phyloP scores from a whole-genome alignment of 2,888 invertebrate genomes.

The Spodoptera exigua region DNA sequence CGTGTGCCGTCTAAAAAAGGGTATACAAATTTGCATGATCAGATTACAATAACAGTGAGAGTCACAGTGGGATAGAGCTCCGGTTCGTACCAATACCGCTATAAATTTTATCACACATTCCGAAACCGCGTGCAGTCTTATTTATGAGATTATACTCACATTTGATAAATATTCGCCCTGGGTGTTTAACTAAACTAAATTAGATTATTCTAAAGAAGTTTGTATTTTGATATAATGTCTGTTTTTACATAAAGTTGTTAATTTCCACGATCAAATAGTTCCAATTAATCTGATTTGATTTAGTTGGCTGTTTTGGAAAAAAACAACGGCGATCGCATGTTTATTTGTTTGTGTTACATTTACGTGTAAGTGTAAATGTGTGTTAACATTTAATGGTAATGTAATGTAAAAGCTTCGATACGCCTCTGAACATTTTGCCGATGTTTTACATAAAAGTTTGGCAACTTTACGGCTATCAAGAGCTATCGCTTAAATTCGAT shows the following conservation, averaged over 20 bases:
- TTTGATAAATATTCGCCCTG: slow-evolving; percentile 72
- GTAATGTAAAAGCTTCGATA: slow-evolving; percentile 22
- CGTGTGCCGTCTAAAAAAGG: slow-evolving; percentile 45
- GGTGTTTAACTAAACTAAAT: slow-evolving; percentile 68
- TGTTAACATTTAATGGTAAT: slow-evolving; percentile 26
- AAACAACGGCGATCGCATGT: neutral
- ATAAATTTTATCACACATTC: slow-evolving; percentile 80
- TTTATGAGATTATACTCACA: slow-evolving; percentile 77
- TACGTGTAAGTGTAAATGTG: neutral
- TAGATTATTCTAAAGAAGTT: slow-evolving; percentile 65
- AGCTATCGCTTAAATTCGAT: slow-evolving; percentile 61
- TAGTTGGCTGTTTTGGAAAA: neutral
- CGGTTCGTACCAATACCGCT: slow-evolving; percentile 76
- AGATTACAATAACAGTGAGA: slow-evolving; percentile 57
- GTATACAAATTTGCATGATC: slow-evolving; percentile 70
- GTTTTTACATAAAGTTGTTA: slow-evolving; percentile 29
- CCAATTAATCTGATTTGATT: slow-evolving; percentile 8
- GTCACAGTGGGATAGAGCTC: slow-evolving; percentile 76
- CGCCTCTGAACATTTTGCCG: slow-evolving; percentile 36
- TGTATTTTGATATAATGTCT: slow-evolving; percentile 42
- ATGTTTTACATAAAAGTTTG: slow-evolving; percentile 41
- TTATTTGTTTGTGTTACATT: neutral
- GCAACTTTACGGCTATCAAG: slow-evolving; percentile 32
- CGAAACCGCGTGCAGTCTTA: slow-evolving; percentile 77
- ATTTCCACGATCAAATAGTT: slow-evolving; percentile 22